These are phyloP conservation scores for Scaptomyza tumidula DNA, from an alignment of 2,888 invertebrate genomes.

Conservation along the genomic window DNA sequence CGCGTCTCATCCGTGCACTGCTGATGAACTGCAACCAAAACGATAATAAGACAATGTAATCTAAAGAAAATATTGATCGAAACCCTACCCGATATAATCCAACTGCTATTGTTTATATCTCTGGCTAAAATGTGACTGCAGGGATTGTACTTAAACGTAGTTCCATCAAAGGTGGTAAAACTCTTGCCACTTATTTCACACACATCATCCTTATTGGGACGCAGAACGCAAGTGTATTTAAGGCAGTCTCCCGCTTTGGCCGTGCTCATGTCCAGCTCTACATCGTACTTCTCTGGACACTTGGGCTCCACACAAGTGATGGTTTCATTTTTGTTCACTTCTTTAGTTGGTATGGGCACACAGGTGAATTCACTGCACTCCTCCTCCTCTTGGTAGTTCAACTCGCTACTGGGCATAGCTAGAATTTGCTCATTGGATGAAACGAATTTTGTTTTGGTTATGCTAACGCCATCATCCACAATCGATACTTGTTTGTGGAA, in stretches of 20 bases:
- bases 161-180: constrained; percentile 92
- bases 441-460: constrained; percentile 78
- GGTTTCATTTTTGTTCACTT: constrained; percentile 71
- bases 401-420: constrained; percentile 68
- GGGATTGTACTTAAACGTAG: constrained; percentile 91
- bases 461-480: constrained; percentile 73
- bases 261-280: constrained; percentile 85
- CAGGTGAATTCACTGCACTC: constrained; percentile 83
- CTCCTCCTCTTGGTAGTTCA: constrained; percentile 69
- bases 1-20: constrained; percentile 82
- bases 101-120: constrained; percentile 88
- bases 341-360: constrained; percentile 76
- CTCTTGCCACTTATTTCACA: constrained; percentile 89
- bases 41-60: constrained; percentile 69
- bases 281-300: constrained; percentile 87
- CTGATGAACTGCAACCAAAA: constrained; percentile 86
- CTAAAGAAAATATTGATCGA: neutral
- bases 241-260: constrained; percentile 84
- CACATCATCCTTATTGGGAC: constrained; percentile 87
- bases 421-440: constrained; percentile 74
- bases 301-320: constrained; percentile 77
- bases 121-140: constrained; percentile 92
- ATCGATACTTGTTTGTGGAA: constrained; percentile 79
- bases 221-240: constrained; percentile 88
- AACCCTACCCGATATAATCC: constrained; percentile 88